phyloP scores from a whole-genome alignment of 1,140 invertebrate genomes.

The Vanessa tameamea region DNA sequence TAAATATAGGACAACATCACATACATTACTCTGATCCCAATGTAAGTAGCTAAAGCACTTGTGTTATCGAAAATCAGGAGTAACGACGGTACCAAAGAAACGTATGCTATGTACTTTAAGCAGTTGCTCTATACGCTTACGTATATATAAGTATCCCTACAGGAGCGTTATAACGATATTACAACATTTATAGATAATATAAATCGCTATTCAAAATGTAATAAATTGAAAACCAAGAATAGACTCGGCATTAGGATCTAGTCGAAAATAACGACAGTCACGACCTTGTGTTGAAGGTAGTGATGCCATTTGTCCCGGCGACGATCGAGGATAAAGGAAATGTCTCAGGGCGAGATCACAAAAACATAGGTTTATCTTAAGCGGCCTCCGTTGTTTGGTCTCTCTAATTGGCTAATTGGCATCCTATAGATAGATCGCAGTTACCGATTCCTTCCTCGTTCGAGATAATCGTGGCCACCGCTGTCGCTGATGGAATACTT shows the following conservation, averaged over 20 bases:
- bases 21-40: too few relatives aligned
- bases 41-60: too few relatives aligned
- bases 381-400: slow-evolving; percentile 55
- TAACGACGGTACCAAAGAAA: too few relatives aligned
- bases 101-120: too few relatives aligned
- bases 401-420: slow-evolving; percentile 79
- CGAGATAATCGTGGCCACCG: slow-evolving; percentile 61
- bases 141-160: too few relatives aligned
- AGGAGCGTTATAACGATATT: too few relatives aligned
- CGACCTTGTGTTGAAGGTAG: slow-evolving; percentile 31
- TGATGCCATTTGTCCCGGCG: slow-evolving; percentile 31
- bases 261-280: slow-evolving; percentile 33
- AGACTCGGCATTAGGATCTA: background rate
- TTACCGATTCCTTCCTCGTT: slow-evolving; percentile 70
- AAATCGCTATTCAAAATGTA: background rate
- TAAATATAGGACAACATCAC: too few relatives aligned
- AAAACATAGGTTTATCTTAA: slow-evolving; percentile 64
- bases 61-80: too few relatives aligned
- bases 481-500: slow-evolving; percentile 69
- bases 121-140: too few relatives aligned
- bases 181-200: background rate
- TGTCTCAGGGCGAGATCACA: slow-evolving; percentile 50
- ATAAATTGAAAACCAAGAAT: background rate
- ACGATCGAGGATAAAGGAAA: slow-evolving; percentile 47
- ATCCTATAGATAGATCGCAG: slow-evolving; percentile 69